Evolutionary conservation across 2,888 invertebrate species (phyloP).

Genomic region (Sinopyrophorus schimmeli): DNA sequence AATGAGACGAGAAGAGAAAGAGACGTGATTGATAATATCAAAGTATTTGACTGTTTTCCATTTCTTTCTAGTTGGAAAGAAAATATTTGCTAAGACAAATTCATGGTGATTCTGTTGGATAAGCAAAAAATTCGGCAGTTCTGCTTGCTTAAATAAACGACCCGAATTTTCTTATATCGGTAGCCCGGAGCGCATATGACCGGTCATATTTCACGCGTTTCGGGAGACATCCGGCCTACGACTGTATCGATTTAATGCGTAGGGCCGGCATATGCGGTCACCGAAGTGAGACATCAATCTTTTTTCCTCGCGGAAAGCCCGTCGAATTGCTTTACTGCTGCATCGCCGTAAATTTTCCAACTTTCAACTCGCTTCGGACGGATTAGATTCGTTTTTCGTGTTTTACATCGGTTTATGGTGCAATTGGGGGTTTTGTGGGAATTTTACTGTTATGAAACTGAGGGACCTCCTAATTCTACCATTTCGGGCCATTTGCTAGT

Average conservation of each 20-base stretch:
- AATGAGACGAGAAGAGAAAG: no score
- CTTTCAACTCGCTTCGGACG: slow-evolving; percentile 48
- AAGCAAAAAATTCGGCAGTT: slow-evolving; percentile 29
- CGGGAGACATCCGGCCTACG: slow-evolving; percentile 37
- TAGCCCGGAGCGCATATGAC: slow-evolving; percentile 33
- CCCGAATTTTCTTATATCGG: slow-evolving; percentile 34
- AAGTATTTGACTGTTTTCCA: no score
- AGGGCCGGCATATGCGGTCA: slow-evolving; percentile 47
- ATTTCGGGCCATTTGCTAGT: slow-evolving; percentile 24
- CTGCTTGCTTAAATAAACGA: slow-evolving; percentile 36
- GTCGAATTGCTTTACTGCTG: slow-evolving; percentile 45
- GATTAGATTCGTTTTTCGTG: slow-evolving; percentile 50
- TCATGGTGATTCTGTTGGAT: slow-evolving; percentile 25
- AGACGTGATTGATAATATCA: no score
- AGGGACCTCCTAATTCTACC: slow-evolving; percentile 15
- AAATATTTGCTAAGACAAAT: no score
- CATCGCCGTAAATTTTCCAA: slow-evolving; percentile 45
- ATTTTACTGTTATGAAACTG: slow-evolving; percentile 31
- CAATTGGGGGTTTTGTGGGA: slow-evolving; percentile 43
- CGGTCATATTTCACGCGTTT: slow-evolving; percentile 40
- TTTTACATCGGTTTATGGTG: slow-evolving; percentile 50
- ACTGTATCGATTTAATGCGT: slow-evolving; percentile 43
- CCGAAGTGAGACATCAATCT: slow-evolving; percentile 50
- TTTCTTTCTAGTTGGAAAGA: no score
- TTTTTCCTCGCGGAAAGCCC: slow-evolving; percentile 38